Base-by-base conservation (phyloP, 2,888 invertebrate genomes). In the Tetragonisca angustula region DNA sequence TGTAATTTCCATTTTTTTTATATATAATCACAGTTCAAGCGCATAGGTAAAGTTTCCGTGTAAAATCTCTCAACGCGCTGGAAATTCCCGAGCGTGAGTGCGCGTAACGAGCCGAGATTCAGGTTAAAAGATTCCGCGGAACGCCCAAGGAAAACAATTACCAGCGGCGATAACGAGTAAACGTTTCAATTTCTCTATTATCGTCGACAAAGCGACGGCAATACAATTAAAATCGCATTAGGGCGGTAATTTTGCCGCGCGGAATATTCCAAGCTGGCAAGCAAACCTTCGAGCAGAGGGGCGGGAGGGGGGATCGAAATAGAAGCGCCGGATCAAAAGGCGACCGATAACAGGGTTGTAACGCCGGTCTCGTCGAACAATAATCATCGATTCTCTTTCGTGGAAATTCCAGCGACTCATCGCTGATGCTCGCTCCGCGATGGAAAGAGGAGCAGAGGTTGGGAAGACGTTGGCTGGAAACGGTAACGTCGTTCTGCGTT, bases 401-500 rank as follows among this genome's bases (percentile, higher is more conserved):
- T 67, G 64, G 56, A 71, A 79, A 83, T 80, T 72, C 76, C 64
- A 65, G 61, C 43, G 67, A 54, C 68, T 79, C 86, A 72, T 82
- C 62, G 62, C 36, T 67, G 49, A 59, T 52, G 32, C 32, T 52
- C 52, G 19, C n/a, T 27, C 32, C 64, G 11, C 54, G 59, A 65
- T 13, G 72, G 67, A 64, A 24, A 56, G 17, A 17, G 27, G 27
- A 59, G 65, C 67, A 13, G 32, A 43, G 68, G 15, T 15, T 2
- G 64, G 43, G 13, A 52, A n/a, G n/a, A 69, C 59, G 79, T 24
- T 13, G 52, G 59, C 50, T 70, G 36, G 72, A 67, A 76, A 76
- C 67, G 43, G 81, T 82, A 84, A 87, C 87, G 87, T 88, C 84
- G 85, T 80, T 80, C 90, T 90, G 90, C 85, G 70, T 73, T 82